Conservation (phyloP, 2,797 vertebrate genomes). For the Pangasius djambal region DNA sequence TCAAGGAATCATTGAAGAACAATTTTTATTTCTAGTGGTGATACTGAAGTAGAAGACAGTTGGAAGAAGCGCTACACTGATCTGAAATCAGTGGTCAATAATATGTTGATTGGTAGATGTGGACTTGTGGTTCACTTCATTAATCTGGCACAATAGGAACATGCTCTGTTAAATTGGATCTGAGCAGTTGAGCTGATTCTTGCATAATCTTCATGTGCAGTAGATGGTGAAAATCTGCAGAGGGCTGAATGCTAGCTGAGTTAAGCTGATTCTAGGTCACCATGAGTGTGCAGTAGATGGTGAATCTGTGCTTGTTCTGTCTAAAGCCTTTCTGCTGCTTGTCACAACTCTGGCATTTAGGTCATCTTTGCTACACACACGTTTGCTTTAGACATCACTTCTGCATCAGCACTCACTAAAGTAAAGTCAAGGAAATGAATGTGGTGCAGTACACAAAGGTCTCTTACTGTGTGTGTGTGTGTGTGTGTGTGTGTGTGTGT, state of each 20-base stretch:
- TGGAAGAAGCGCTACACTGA: background rate
- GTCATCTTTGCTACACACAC: slow-evolving; percentile 57
- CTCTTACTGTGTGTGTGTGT: slow-evolving; percentile 11
- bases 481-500: background rate
- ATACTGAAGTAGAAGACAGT: background rate
- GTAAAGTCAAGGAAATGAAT: slow-evolving; percentile 27
- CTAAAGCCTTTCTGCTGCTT: slow-evolving; percentile 55
- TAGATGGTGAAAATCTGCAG: slow-evolving; percentile 1
- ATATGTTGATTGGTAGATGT: background rate
- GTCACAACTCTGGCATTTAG: slow-evolving; percentile 56
- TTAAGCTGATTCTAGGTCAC: slow-evolving; percentile 39
- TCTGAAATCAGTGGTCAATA: background rate
- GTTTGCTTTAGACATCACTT: slow-evolving; percentile 51
- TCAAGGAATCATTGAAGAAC: background rate
- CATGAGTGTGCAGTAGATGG: slow-evolving; percentile 32
- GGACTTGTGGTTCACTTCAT: background rate
- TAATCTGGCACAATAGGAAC: background rate
- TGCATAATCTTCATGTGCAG: background rate
- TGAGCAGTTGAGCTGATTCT: background rate
- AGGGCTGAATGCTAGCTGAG: background rate
- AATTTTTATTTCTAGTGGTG: background rate
- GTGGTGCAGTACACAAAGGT: slow-evolving; percentile 32
- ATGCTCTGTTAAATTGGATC: background rate
- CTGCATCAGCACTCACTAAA: slow-evolving; percentile 48
- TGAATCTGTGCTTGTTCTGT: slow-evolving; percentile 43